These are phyloP conservation scores for Drosophila subsilvestris DNA, from an alignment of 2,888 invertebrate genomes.

Conservation along the genomic window DNA sequence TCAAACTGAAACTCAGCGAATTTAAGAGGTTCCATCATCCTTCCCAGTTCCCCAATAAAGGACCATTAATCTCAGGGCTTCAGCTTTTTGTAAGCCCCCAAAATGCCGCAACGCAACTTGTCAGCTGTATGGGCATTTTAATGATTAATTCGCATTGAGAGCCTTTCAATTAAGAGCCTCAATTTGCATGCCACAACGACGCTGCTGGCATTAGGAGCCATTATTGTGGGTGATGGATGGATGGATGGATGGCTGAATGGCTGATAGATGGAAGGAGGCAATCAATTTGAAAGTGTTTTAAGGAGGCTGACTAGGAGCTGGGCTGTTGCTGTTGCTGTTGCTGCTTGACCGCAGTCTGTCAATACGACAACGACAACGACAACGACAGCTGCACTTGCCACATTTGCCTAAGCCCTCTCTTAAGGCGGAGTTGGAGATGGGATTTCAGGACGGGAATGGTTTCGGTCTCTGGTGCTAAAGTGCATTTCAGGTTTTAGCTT, in stretches of 20 bases:
- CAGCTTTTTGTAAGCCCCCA: slow-evolving; percentile 61
- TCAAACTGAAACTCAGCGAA: slow-evolving; percentile 59
- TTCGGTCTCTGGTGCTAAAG: slow-evolving; percentile 35
- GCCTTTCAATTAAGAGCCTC: slow-evolving; percentile 68
- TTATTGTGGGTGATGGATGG: slow-evolving; percentile 77
- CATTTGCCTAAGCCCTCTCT: slow-evolving; percentile 68
- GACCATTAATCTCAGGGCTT: slow-evolving; percentile 80
- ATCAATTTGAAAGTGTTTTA: slow-evolving; percentile 80
- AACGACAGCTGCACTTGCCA: slow-evolving; percentile 66
- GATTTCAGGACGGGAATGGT: background rate
- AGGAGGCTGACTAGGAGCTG: slow-evolving; percentile 32
- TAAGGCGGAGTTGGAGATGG: slow-evolving; percentile 19
- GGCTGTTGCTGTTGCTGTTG: slow-evolving; percentile 32
- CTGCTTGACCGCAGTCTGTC: slow-evolving; percentile 74
- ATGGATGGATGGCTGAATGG: background rate
- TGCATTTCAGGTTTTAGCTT: slow-evolving; percentile 68
- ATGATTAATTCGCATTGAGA: slow-evolving; percentile 70
- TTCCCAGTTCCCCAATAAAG: slow-evolving; percentile 12
- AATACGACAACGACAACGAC: slow-evolving; percentile 64
- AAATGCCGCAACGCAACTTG: slow-evolving; percentile 54
- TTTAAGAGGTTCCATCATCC: slow-evolving; percentile 61
- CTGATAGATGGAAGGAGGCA: slow-evolving; percentile 37
- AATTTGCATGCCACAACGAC: slow-evolving; percentile 67
- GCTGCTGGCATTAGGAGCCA: slow-evolving; percentile 26
- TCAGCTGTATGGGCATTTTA: slow-evolving; percentile 67